Base-by-base conservation (phyloP, 2,113 vertebrate genomes). In the Megaleporinus macrocephalus region DNA sequence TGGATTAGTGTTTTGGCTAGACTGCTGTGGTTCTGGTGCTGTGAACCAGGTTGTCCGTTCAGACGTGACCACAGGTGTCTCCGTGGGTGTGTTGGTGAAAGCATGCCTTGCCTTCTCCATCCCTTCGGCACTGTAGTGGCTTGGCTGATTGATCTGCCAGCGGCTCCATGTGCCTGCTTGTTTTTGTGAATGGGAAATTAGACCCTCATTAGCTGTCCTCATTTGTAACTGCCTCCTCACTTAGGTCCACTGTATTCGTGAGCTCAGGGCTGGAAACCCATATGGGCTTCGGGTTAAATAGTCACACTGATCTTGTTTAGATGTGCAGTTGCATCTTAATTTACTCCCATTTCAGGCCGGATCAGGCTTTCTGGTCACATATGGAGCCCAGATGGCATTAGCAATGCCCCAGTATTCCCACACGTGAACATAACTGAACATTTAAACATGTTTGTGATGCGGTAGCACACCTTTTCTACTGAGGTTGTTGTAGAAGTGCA, bases 121-220 rank as follows among this genome's bases (percentile, higher is more conserved):
- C 59, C 49, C 69, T 78, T 72, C 44, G 66, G 81, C 65, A 49
- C 30, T 36, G 63, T 70, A 74, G 73, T 76, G 18, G 73, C 73
- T 61, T 49, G 68, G 73, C 66, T 44, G 65, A 62, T 71, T 82
- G 80, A 76, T 68, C 80, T 78, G 73, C 76, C 81, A 78, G 69
- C 74, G 78, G 81, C 70, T 76, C 76, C 81, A 72, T 83, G 74
- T 78, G 81, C 51, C 74, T 83, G 81, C 77, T 36, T 61, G 57
- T 61, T 83, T 78, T 76, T 76, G 18, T 18, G 68, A 82, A 82
- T 57, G 47, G 62, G 80, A 16, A 68, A 70, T 70, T 70, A 70
- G 66, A 24, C 66, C 30, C 65, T 44, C 33, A 70, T 44, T n/a
- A 70, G 24, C 36, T 44, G 33, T 41, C 22, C 66, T 44, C 18